Evolutionary conservation across 1,140 invertebrate genomes (phyloP).

Genomic region (Papilio xuthus): DNA sequence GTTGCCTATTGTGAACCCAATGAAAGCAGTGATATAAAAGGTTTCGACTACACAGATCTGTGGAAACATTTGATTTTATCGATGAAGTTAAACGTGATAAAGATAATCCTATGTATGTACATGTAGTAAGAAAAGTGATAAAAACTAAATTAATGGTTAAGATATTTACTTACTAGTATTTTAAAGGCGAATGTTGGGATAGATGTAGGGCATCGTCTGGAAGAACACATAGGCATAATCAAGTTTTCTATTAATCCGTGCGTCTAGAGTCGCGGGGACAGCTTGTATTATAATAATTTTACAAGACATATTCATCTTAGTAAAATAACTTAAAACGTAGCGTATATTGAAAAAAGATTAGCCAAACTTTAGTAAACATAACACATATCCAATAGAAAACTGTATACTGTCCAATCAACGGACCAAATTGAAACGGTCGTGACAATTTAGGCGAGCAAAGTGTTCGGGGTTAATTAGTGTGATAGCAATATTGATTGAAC

Average conservation of each 20-base stretch:
- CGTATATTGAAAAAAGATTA: neutral
- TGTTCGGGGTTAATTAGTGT: slow-evolving; percentile 6
- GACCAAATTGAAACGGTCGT: neutral
- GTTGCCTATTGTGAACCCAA: slow-evolving; percentile 6
- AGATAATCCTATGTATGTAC: neutral
- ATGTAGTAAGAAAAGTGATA: neutral
- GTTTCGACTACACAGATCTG: neutral
- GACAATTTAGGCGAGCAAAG: neutral
- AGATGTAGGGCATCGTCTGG: too few relatives aligned
- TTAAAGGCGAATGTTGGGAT: too few relatives aligned
- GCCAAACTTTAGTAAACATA: neutral
- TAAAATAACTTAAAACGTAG: neutral
- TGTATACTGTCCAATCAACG: neutral
- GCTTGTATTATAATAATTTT: too few relatives aligned
- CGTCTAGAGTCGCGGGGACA: too few relatives aligned
- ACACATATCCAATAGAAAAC: slow-evolving; percentile 5
- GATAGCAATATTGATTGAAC: slow-evolving; percentile 17
- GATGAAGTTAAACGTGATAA: neutral
- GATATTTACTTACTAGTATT: neutral
- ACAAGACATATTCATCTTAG: neutral
- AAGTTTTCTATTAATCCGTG: too few relatives aligned
- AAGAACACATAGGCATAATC: too few relatives aligned
- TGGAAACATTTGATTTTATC: slow-evolving; percentile 10
- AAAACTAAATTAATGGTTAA: too few relatives aligned
- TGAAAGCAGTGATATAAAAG: slow-evolving; percentile 1